These are phyloP conservation scores for Melipona beecheii DNA, from an alignment of 2,888 invertebrate species.

Conservation along the genomic window DNA sequence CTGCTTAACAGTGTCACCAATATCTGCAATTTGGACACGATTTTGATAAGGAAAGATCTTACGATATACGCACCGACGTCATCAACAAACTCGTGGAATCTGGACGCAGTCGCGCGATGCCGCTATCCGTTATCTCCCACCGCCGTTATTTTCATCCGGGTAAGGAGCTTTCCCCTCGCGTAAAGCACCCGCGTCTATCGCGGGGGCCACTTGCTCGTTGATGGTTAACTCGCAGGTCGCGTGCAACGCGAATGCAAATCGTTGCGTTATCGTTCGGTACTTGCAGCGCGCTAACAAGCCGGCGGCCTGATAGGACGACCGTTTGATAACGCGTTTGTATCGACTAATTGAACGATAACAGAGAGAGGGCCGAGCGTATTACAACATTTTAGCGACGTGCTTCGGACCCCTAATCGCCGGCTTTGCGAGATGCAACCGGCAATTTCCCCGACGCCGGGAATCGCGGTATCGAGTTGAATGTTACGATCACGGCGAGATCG, in stretches of 20 bases:
- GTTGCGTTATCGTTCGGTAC: conserved; percentile 21
- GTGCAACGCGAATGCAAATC: conserved; percentile 22
- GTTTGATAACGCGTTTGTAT: conserved; percentile 39
- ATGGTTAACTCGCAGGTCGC: conserved; percentile 13
- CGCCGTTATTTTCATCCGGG: too few species aligned
- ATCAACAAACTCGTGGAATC: too few species aligned
- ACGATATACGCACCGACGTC: too few species aligned
- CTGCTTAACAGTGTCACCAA: too few species aligned
- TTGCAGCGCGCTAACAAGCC: conserved; percentile 33
- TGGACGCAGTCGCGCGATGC: too few species aligned
- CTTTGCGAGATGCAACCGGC: conserved; percentile 3
- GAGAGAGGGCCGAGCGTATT: conserved; percentile 13
- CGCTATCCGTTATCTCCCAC: too few species aligned
- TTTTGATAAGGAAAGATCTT: too few species aligned
- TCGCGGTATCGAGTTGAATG: neutral
- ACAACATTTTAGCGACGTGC: conserved; percentile 16
- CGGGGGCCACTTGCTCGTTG: conserved; percentile 3
- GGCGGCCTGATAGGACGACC: conserved; percentile 2
- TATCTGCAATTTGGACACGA: too few species aligned
- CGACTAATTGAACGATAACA: conserved; percentile 33
- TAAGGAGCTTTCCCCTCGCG: too few species aligned
- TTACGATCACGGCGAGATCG: neutral
- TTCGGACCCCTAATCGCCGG: neutral
- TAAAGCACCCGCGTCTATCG: too few species aligned
- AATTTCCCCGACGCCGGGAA: neutral